These are phyloP conservation scores for Candoia aspera DNA, from an alignment of 2,113 vertebrate genomes.

Conservation along the genomic window DNA sequence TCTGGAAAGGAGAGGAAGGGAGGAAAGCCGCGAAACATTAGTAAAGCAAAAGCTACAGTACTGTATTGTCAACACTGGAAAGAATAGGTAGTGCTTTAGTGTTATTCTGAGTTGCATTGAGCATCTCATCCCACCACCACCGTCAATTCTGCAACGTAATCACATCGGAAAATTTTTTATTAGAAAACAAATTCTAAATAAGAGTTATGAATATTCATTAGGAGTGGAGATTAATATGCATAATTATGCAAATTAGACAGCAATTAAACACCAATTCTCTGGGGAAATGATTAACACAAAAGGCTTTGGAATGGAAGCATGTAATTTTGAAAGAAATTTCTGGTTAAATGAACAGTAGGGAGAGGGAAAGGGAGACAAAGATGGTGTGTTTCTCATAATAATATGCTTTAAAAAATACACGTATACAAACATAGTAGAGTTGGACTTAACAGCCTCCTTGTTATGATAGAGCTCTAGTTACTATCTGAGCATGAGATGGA, in stretches of 20 bases:
- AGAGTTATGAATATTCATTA: conserved; percentile 92
- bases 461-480: neutral
- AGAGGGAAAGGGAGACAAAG: conserved; percentile 54
- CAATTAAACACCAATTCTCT: conserved; percentile 86
- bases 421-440: neutral
- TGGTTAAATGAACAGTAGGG: conserved; percentile 65
- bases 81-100: conserved; percentile 58
- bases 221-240: conserved; percentile 90
- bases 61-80: conserved; percentile 68
- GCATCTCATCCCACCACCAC: conserved; percentile 54
- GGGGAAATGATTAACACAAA: conserved; percentile 69
- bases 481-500: neutral
- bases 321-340: conserved; percentile 71
- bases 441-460: neutral
- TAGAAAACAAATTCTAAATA: conserved; percentile 91
- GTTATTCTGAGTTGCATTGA: conserved; percentile 59
- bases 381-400: conserved; percentile 55
- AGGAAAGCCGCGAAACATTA: conserved; percentile 45
- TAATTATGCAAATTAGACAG: conserved; percentile 94
- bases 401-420: conserved; percentile 46
- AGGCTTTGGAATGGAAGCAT: conserved; percentile 67
- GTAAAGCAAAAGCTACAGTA: conserved; percentile 66
- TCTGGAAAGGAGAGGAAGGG: conserved; percentile 4
- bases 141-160: conserved; percentile 55
- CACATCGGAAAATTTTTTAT: conserved; percentile 79